phyloP scores from a whole-genome alignment of 2,888 invertebrate species.

The Saturnia japonica region DNA sequence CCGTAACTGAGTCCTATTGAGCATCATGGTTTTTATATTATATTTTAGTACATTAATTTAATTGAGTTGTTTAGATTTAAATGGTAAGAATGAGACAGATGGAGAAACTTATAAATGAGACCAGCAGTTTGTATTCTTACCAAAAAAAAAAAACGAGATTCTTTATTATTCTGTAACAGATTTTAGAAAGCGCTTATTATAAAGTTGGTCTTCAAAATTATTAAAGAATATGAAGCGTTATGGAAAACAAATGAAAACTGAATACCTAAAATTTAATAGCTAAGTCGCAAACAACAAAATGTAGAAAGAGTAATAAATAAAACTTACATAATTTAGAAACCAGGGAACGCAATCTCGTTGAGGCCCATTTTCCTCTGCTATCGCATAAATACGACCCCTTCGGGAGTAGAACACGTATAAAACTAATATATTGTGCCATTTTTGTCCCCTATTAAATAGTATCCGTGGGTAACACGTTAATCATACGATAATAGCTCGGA shows the following conservation, averaged over 20 bases:
- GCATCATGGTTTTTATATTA: background rate
- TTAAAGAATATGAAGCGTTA: too few relatives aligned
- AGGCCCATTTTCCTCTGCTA: slow-evolving; percentile 45
- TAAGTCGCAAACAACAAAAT: slow-evolving; percentile 23
- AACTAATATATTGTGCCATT: slow-evolving; percentile 63
- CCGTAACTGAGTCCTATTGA: too few relatives aligned
- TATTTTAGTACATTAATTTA: background rate
- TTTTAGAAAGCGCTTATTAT: background rate
- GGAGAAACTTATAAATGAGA: background rate
- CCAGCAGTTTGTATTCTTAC: background rate
- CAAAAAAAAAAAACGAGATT: background rate
- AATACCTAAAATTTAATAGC: background rate
- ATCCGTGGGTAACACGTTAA: slow-evolving; percentile 36
- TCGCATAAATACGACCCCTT: slow-evolving; percentile 51
- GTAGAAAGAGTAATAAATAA: slow-evolving; percentile 47
- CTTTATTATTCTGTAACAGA: background rate
- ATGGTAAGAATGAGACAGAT: background rate
- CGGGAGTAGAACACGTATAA: slow-evolving; percentile 53
- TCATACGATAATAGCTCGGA: slow-evolving; percentile 14
- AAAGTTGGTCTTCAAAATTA: too few relatives aligned
- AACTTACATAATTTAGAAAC: slow-evolving; percentile 46
- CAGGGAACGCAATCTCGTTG: slow-evolving; percentile 47
- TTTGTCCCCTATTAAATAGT: slow-evolving; percentile 53
- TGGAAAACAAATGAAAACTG: background rate
- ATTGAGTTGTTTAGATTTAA: background rate